A percentile compares a stretch with the other conserved stretches of the same genome.
Evolutionary conservation across 2,797 vertebrate genomes (phyloP).

Genomic region (Pangasius sanitwongsei): DNA sequence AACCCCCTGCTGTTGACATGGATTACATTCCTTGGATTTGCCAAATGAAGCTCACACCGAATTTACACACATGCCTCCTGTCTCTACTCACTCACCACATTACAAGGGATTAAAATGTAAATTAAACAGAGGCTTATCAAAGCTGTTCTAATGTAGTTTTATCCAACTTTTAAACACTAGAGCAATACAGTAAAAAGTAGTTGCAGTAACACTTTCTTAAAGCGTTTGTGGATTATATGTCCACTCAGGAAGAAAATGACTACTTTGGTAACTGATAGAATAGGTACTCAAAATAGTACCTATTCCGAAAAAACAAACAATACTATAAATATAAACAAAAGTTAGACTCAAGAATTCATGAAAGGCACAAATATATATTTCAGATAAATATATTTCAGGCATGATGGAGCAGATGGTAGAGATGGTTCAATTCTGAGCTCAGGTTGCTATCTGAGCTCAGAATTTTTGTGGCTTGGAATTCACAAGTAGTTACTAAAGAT

Average conservation of each 20-base stretch:
- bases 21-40: not conserved
- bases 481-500: not conserved
- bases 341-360: not conserved
- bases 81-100: not conserved
- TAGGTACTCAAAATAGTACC: not conserved
- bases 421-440: not conserved
- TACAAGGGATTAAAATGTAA: not conserved
- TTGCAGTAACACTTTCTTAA: not conserved
- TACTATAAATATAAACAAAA: not conserved
- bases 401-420: not conserved
- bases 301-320: not conserved
- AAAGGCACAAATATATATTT: not conserved
- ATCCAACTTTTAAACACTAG: too few relatives aligned
- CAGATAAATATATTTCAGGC: not conserved
- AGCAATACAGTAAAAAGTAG: not conserved
- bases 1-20: constrained; percentile 10
- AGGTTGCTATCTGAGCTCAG: not conserved
- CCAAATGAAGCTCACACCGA: not conserved
- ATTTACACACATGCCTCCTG: not conserved
- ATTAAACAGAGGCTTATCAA: not conserved
- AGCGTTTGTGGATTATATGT: not conserved
- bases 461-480: not conserved
- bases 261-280: not conserved
- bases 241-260: not conserved
- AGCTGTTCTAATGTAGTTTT: not conserved